Evolutionary conservation across 2,797 vertebrate genomes (phyloP).

Genomic region (Vireo griseus): DNA sequence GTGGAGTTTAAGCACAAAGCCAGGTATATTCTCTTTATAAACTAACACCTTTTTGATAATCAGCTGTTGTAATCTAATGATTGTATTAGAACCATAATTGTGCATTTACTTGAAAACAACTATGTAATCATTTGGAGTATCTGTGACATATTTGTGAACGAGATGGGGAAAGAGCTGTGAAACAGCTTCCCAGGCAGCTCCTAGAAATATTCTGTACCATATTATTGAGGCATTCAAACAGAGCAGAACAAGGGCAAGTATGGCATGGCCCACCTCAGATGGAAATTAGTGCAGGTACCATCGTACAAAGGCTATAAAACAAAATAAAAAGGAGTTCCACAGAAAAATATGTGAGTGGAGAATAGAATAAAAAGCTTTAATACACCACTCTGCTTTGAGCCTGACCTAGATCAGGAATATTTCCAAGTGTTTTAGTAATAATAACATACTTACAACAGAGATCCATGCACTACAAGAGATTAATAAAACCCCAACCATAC

Average conservation of each 20-base stretch:
- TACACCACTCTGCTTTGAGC: rapidly evolving
- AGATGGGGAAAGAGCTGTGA: not conserved
- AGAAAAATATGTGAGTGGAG: not conserved
- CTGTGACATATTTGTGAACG: not conserved
- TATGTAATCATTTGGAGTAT: not conserved
- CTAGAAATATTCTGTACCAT: not conserved
- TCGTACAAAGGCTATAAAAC: not conserved
- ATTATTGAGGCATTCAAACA: not conserved
- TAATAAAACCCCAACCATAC: not conserved
- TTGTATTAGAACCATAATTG: not conserved
- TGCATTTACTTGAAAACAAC: not conserved
- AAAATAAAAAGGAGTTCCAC: not conserved
- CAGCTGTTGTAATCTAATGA: not conserved
- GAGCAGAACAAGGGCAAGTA: not conserved
- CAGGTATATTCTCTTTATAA: not conserved
- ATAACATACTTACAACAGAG: not conserved
- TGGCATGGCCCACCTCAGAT: not conserved
- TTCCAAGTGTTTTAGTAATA: not conserved
- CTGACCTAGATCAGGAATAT: not conserved
- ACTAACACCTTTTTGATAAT: not conserved
- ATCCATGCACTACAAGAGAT: not conserved
- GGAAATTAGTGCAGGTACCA: not conserved
- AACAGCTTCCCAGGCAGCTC: not conserved
- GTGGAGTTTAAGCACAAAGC: not conserved
- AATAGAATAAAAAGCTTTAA: not conserved